Evolutionary conservation across 2,888 invertebrate genomes (phyloP).

Genomic region (Dyspetes luteomarginatus): DNA sequence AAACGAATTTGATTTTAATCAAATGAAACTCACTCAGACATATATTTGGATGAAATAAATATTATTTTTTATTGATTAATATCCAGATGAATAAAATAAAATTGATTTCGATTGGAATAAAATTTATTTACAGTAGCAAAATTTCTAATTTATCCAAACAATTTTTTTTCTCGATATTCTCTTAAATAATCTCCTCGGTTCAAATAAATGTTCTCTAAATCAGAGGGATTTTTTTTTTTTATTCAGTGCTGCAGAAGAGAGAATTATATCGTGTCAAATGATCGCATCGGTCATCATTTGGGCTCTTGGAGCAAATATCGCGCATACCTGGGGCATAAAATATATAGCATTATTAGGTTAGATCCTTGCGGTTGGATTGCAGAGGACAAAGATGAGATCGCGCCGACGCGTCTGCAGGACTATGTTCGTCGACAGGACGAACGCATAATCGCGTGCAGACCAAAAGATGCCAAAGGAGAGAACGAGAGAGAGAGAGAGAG

Average conservation of each 20-base stretch:
- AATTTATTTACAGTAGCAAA: too few relatives aligned
- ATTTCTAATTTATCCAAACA: not conserved
- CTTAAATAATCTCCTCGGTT: not conserved
- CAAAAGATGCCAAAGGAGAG: conserved; percentile 59
- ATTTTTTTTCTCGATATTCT: not conserved
- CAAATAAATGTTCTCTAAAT: not conserved
- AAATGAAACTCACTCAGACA: too few relatives aligned
- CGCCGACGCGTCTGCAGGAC: conserved; percentile 48
- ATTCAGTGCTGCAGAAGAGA: not conserved
- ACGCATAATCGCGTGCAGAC: too few relatives aligned
- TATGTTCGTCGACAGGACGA: conserved; percentile 57
- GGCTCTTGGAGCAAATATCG: conserved; percentile 14
- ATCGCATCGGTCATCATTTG: conserved; percentile 49
- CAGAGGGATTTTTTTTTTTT: not conserved
- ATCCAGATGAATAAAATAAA: too few relatives aligned
- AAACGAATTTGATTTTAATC: too few relatives aligned
- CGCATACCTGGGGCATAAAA: conserved; percentile 47
- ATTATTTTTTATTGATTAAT: too few relatives aligned
- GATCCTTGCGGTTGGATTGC: conserved; percentile 1
- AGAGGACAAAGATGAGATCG: conserved; percentile 27
- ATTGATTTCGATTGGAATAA: too few relatives aligned
- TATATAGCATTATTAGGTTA: conserved; percentile 61
- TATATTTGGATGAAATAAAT: too few relatives aligned
- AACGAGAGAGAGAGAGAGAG: conserved; percentile 54
- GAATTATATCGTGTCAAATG: conserved; percentile 51